Evolutionary conservation across 1,140 invertebrate genomes (phyloP).

Genomic region (Leptinotarsa texana): DNA sequence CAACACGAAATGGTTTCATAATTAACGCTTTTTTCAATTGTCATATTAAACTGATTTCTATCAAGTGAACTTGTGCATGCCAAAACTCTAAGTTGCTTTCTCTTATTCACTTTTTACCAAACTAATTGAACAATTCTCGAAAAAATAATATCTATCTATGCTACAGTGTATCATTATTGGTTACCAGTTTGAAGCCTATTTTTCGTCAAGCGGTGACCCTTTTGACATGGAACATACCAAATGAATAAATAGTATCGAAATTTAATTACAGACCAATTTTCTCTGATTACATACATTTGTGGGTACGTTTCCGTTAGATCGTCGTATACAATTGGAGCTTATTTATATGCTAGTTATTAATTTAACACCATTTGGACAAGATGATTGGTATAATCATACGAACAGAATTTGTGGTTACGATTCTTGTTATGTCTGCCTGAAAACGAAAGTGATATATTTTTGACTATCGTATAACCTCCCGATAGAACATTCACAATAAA

Average conservation of each 20-base stretch:
- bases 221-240: constrained; percentile 8
- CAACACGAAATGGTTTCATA: too few relatives aligned
- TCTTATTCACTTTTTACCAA: too few relatives aligned
- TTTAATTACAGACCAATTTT: constrained; percentile 20
- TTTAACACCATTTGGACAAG: constrained; percentile 24
- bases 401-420: not conserved
- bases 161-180: not conserved
- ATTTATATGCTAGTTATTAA: constrained; percentile 20
- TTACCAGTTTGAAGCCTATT: not conserved
- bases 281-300: constrained; percentile 20
- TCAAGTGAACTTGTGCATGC: too few relatives aligned
- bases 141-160: too few relatives aligned
- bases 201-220: not conserved
- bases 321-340: constrained; percentile 9
- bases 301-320: constrained; percentile 5
- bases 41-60: too few relatives aligned
- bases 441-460: constrained; percentile 15
- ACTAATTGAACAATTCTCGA: too few relatives aligned
- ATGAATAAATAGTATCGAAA: constrained; percentile 14
- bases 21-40: too few relatives aligned
- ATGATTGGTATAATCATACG: constrained; percentile 15
- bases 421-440: not conserved
- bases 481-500: too few relatives aligned
- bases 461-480: not conserved
- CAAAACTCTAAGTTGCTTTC: too few relatives aligned